Conservation (phyloP, 1,140 invertebrate species). For the Zaprionus inermis region DNA sequence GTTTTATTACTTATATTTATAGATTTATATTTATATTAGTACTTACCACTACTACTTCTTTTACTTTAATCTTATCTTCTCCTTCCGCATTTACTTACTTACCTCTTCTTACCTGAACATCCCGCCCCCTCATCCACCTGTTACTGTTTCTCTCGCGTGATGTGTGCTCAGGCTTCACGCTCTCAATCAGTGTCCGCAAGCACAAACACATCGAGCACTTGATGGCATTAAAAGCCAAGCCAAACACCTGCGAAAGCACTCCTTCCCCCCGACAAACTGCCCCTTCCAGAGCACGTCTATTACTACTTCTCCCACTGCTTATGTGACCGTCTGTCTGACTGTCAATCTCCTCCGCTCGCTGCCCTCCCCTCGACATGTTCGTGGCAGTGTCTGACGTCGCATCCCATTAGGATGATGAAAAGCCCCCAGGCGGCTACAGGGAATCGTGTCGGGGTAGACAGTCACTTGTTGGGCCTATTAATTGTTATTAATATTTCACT, state of each 20-base stretch:
- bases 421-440: constrained; percentile 54
- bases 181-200: constrained; percentile 40
- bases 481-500: constrained; percentile 74
- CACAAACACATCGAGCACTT: constrained; percentile 16
- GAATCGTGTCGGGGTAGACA: not conserved
- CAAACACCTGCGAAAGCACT: constrained; percentile 35
- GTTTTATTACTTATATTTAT: no score
- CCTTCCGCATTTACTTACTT: not conserved
- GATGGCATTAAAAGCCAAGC: constrained; percentile 39
- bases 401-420: constrained; percentile 74
- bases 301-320: constrained; percentile 18
- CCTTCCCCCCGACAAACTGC: not conserved
- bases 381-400: constrained; percentile 43
- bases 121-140: not conserved
- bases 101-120: not conserved
- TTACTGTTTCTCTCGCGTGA: constrained; percentile 15
- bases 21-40: no score
- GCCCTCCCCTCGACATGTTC: constrained; percentile 9
- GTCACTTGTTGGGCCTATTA: constrained; percentile 73
- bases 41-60: not conserved
- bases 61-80: no score
- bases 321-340: constrained; percentile 47
- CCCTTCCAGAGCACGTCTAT: not conserved
- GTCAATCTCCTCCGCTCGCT: constrained; percentile 1
- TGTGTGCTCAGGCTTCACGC: constrained; percentile 11